Percentiles rank a stretch among this genome's conserved stretches.
Conservation (phyloP, 1,140 invertebrate species). For the Carcinoscorpius rotundicauda region DNA sequence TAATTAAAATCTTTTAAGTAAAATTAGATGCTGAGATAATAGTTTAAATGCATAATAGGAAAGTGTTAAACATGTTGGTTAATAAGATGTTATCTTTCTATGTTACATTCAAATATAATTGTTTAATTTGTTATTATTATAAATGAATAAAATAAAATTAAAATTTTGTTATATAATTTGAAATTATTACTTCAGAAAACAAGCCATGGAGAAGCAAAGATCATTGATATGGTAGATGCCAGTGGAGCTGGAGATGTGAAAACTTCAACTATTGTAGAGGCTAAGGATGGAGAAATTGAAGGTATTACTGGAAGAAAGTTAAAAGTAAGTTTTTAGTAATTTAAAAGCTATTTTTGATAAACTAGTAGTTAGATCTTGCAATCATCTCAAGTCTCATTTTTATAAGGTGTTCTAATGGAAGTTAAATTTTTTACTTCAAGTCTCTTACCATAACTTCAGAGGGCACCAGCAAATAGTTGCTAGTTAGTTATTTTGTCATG, state of each 20-base stretch:
- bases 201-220: slow-evolving; percentile 73
- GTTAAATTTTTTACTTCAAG: too few species aligned
- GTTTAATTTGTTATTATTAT: not conserved
- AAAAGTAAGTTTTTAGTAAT: slow-evolving; percentile 45
- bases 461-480: too few species aligned
- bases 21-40: too few species aligned
- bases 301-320: slow-evolving; percentile 78
- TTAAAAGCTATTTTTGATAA: slow-evolving; percentile 9
- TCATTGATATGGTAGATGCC: slow-evolving; percentile 89
- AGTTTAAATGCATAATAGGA: too few species aligned
- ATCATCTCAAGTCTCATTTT: too few species aligned
- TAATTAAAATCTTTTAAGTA: too few species aligned
- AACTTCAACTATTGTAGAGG: slow-evolving; percentile 66
- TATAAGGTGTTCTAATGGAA: too few species aligned
- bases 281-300: slow-evolving; percentile 56
- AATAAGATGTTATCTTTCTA: not conserved
- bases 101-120: not conserved
- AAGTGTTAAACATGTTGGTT: too few species aligned
- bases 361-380: not conserved
- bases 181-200: slow-evolving; percentile 49
- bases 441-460: too few species aligned
- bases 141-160: not conserved
- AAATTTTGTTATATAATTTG: slow-evolving; percentile 25
- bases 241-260: slow-evolving; percentile 90
- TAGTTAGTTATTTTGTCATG: too few species aligned